These are phyloP conservation scores for Aspidapion aeneum DNA, from an alignment of 2,888 invertebrate species.

Conservation along the genomic window DNA sequence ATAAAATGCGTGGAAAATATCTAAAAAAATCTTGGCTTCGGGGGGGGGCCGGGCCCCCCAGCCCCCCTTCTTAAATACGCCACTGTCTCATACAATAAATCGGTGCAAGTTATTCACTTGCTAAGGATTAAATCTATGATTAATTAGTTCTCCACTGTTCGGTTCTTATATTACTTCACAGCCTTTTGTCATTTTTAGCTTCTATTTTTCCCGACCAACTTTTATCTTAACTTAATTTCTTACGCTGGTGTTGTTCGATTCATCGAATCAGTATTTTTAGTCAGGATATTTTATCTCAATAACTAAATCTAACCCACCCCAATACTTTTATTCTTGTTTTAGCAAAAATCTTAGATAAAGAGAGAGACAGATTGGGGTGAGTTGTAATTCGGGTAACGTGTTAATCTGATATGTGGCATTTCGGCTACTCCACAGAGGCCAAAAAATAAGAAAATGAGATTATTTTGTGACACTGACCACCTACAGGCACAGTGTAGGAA, in stretches of 20 bases:
- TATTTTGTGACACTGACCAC: conserved; percentile 27
- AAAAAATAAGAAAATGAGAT: conserved; percentile 26
- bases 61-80: too few relatives aligned
- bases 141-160: too few relatives aligned
- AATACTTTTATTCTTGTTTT: too few relatives aligned
- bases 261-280: neutral
- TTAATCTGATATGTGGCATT: neutral
- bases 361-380: neutral
- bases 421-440: conserved; percentile 14
- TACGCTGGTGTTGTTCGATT: neutral
- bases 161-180: too few relatives aligned
- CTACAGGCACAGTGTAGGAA: conserved; percentile 23
- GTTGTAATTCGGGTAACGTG: neutral
- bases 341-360: neutral
- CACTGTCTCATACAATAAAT: too few relatives aligned
- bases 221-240: neutral
- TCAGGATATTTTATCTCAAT: neutral
- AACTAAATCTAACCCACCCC: too few relatives aligned
- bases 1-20: too few relatives aligned
- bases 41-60: too few relatives aligned
- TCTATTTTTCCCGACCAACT: neutral
- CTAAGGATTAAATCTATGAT: too few relatives aligned
- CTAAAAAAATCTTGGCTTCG: too few relatives aligned
- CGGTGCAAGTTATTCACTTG: too few relatives aligned
- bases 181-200: neutral